Evolutionary conservation across 2,888 invertebrate genomes (phyloP).

Genomic region (Oegoconia quadripuncta): DNA sequence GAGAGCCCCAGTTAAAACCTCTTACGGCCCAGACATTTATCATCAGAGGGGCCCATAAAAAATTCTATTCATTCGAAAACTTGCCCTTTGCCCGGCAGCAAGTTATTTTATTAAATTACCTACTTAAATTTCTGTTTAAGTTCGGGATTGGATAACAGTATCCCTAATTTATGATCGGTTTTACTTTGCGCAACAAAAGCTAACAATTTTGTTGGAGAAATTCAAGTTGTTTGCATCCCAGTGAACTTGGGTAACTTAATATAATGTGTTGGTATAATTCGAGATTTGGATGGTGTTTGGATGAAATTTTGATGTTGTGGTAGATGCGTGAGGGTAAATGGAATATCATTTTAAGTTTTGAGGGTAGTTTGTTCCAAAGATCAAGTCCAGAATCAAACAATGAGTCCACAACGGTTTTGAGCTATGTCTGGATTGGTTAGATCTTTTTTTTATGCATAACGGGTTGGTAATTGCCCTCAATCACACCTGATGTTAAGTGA

Average conservation of each 20-base stretch:
- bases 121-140: constrained; percentile 53
- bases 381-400: too few species aligned
- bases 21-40: not conserved
- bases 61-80: constrained; percentile 11
- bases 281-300: constrained; percentile 25
- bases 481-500: too few species aligned
- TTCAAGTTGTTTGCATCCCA: constrained; percentile 37
- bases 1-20: not conserved
- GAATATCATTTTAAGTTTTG: too few species aligned
- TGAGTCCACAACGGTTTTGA: too few species aligned
- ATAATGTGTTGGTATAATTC: constrained; percentile 38
- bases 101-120: constrained; percentile 50
- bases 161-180: constrained; percentile 62
- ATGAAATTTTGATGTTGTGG: too few species aligned
- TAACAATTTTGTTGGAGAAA: constrained; percentile 53
- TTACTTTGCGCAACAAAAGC: constrained; percentile 56
- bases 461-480: too few species aligned
- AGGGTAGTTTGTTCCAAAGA: too few species aligned
- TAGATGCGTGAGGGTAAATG: too few species aligned
- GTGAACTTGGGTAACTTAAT: constrained; percentile 47
- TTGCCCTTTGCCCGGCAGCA: constrained; percentile 22
- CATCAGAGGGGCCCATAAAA: constrained; percentile 9
- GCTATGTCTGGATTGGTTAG: too few species aligned
- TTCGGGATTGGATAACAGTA: constrained; percentile 50
- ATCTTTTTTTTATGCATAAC: too few species aligned